Evolutionary conservation across 2,113 vertebrate species (phyloP).

Genomic region (Seriola aureovittata): DNA sequence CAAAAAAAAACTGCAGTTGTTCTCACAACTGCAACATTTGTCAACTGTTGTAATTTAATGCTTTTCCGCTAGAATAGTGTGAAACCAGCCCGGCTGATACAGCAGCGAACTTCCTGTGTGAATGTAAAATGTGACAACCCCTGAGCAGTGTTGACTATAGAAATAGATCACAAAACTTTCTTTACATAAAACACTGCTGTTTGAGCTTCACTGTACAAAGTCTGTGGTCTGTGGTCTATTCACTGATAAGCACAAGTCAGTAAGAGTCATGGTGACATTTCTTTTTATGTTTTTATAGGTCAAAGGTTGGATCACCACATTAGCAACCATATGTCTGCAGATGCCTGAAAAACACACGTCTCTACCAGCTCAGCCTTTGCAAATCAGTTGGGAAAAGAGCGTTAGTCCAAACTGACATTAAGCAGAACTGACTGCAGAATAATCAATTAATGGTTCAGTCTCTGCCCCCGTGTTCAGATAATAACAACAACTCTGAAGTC

Average conservation of each 20-base stretch:
- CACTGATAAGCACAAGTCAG: neutral
- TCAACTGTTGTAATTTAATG: neutral
- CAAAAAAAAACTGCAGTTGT: neutral
- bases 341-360: neutral
- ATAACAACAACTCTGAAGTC: constrained; percentile 41
- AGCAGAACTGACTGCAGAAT: neutral
- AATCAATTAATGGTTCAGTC: neutral
- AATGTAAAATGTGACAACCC: neutral
- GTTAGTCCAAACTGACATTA: neutral
- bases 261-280: neutral
- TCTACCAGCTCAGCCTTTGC: neutral
- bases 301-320: neutral
- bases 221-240: neutral
- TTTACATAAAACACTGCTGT: constrained; percentile 45
- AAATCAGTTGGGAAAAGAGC: neutral
- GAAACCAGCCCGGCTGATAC: neutral
- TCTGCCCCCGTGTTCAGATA: constrained; percentile 28
- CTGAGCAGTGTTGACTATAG: constrained; percentile 45
- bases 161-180: constrained; percentile 46
- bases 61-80: constrained; percentile 4
- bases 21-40: neutral
- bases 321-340: neutral
- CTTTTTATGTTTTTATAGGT: neutral
- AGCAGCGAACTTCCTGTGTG: neutral
- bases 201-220: constrained; percentile 24